Percentiles rank a stretch among this genome's conserved stretches.
phyloP scores from a whole-genome alignment of 2,797 vertebrate species.

The Pipistrellus nathusii region DNA sequence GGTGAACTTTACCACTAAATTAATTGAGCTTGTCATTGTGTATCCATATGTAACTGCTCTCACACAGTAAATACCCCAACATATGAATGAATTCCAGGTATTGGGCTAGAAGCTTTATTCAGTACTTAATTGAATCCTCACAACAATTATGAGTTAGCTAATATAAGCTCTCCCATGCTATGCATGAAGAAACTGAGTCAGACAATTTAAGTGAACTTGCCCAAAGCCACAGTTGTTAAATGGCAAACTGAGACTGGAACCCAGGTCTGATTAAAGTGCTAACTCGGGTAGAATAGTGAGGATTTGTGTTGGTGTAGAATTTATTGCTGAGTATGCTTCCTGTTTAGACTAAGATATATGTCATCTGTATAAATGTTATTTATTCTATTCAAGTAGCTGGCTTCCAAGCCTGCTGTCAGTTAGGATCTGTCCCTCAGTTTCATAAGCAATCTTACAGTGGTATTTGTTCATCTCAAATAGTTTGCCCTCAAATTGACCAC shows the following conservation, averaged over 20 bases:
- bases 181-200: neutral
- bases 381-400: neutral
- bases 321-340: neutral
- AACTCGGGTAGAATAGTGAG: neutral
- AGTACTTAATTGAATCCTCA: neutral
- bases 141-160: neutral
- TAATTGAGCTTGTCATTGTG: neutral
- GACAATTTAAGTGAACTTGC: neutral
- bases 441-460: neutral
- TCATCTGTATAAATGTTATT: neutral
- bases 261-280: neutral
- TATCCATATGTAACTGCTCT: neutral
- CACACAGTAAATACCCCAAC: neutral
- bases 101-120: neutral
- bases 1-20: neutral
- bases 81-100: neutral
- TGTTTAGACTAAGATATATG: neutral
- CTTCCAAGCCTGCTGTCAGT: neutral
- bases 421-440: neutral
- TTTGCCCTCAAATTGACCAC: neutral
- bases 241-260: neutral
- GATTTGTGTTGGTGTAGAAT: neutral
- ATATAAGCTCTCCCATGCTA: neutral
- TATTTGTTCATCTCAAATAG: neutral
- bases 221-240: neutral